These are phyloP conservation scores for Helicoverpa armigera DNA, from an alignment of 1,140 invertebrate genomes.

Conservation along the genomic window DNA sequence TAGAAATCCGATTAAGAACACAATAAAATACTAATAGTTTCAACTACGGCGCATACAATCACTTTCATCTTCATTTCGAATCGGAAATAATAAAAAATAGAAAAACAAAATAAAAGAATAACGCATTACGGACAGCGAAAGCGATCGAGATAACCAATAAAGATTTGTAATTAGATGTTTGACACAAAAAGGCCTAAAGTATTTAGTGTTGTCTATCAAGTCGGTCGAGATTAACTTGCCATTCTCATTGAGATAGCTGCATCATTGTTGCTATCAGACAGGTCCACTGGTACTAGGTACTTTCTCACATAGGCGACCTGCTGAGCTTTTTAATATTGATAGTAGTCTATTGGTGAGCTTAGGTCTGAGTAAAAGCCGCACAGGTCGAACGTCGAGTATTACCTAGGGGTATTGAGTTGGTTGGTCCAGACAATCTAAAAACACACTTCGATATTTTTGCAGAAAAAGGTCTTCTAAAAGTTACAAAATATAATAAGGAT, in stretches of 20 bases:
- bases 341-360: too few relatives aligned
- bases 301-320: constrained; percentile 2
- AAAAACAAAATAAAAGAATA: neutral
- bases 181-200: constrained; percentile 45
- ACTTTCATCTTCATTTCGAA: constrained; percentile 49
- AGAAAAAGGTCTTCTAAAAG: too few relatives aligned
- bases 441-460: neutral
- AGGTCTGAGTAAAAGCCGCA: too few relatives aligned
- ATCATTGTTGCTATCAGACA: constrained; percentile 28
- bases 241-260: constrained; percentile 29
- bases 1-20: constrained; percentile 35
- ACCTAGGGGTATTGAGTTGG: too few relatives aligned
- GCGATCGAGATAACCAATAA: constrained; percentile 44
- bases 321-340: neutral
- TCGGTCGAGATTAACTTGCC: constrained; percentile 25
- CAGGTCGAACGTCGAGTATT: too few relatives aligned
- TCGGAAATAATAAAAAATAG: constrained; percentile 19
- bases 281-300: neutral
- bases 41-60: constrained; percentile 34
- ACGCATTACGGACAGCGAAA: constrained; percentile 38
- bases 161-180: constrained; percentile 49
- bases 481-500: neutral
- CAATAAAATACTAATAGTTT: constrained; percentile 49
- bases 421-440: too few relatives aligned
- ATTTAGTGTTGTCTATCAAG: constrained; percentile 31